These are phyloP conservation scores for Drosophila orosa DNA, from an alignment of 1,140 invertebrate genomes.

Conservation along the genomic window DNA sequence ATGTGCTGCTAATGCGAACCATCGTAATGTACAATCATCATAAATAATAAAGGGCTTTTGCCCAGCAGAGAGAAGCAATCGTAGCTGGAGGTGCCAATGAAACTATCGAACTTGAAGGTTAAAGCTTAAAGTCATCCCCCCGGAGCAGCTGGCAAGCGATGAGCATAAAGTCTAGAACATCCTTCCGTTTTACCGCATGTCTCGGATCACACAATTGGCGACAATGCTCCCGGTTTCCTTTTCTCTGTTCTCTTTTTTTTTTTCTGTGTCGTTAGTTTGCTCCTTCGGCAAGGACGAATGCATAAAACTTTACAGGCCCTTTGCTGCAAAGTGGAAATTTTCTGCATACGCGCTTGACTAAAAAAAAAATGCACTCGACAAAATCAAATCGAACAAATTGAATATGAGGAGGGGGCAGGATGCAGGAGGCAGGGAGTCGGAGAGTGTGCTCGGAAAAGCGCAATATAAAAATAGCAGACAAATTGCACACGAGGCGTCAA, in stretches of 20 bases:
- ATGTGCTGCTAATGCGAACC: conserved; percentile 72
- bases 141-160: conserved; percentile 67
- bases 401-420: conserved; percentile 48
- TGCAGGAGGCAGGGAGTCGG: background rate
- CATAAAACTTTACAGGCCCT: conserved; percentile 76
- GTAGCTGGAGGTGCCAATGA: conserved; percentile 31
- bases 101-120: conserved; percentile 43
- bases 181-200: conserved; percentile 37
- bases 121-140: conserved; percentile 40
- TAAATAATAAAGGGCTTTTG: conserved; percentile 64
- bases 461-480: conserved; percentile 77
- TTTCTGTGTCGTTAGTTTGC: background rate
- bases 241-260: conserved; percentile 8
- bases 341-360: conserved; percentile 72
- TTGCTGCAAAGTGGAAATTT: conserved; percentile 66
- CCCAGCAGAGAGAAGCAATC: background rate
- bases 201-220: conserved; percentile 46
- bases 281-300: conserved; percentile 29
- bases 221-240: conserved; percentile 40
- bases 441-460: conserved; percentile 13
- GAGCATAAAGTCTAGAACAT: conserved; percentile 71
- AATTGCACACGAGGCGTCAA: conserved; percentile 75
- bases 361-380: conserved; percentile 73
- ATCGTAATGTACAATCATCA: conserved; percentile 78
- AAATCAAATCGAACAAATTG: conserved; percentile 81